Conservation (phyloP, 1,140 invertebrate genomes). For the Heliconius himera region DNA sequence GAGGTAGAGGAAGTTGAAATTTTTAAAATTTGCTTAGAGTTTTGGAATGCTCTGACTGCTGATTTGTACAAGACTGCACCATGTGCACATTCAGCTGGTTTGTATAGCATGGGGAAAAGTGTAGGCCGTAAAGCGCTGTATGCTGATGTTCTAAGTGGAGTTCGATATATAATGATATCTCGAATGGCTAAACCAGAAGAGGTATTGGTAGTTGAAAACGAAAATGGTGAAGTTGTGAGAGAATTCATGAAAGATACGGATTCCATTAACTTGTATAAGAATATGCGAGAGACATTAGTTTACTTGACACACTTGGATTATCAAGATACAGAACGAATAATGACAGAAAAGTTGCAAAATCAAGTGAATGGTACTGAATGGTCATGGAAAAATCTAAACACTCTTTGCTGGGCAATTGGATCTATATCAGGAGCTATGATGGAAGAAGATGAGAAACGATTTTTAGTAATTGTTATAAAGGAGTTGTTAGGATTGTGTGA, state of each 20-base stretch:
- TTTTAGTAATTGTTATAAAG: slow-evolving; percentile 99
- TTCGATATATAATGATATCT: slow-evolving; percentile 99
- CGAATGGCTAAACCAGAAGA: slow-evolving; percentile 99
- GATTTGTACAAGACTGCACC: slow-evolving; percentile 94
- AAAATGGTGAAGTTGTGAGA: slow-evolving; percentile 99
- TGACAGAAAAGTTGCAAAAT: slow-evolving; percentile 99
- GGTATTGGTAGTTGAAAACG: slow-evolving; percentile 99
- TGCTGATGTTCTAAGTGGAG: slow-evolving; percentile 91
- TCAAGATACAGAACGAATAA: slow-evolving; percentile 98
- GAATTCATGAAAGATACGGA: slow-evolving; percentile 99
- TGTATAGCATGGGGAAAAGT: slow-evolving; percentile 72
- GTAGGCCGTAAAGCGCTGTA: slow-evolving; percentile 86
- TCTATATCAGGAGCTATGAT: slow-evolving; percentile 99
- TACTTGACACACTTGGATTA: slow-evolving; percentile 99
- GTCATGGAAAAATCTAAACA: slow-evolving; percentile 99
- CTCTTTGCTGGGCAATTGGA: slow-evolving; percentile 99
- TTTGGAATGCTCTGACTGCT: slow-evolving; percentile 96
- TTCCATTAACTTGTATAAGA: slow-evolving; percentile 99
- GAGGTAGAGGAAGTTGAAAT: slow-evolving; percentile 99
- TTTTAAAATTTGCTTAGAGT: slow-evolving; percentile 99
- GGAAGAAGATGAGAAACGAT: slow-evolving; percentile 99
- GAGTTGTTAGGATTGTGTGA: slow-evolving; percentile 99
- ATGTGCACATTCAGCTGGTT: slow-evolving; percentile 72
- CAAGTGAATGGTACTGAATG: slow-evolving; percentile 99
- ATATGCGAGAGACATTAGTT: slow-evolving; percentile 99